phyloP scores from a whole-genome alignment of 2,113 vertebrate genomes.

The Nanorana parkeri region DNA sequence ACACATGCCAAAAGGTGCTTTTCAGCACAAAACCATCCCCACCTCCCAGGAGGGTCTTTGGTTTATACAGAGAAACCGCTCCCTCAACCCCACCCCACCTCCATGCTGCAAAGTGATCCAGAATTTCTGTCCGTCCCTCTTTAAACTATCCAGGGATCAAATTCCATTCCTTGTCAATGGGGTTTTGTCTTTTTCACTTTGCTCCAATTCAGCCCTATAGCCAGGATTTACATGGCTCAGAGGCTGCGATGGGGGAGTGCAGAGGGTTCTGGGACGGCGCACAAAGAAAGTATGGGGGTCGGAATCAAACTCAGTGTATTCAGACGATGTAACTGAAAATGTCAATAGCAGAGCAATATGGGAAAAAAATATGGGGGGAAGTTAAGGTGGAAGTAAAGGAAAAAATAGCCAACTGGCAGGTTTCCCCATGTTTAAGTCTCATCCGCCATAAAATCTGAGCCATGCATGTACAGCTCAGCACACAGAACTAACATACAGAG shows the following conservation, averaged over 20 bases:
- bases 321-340: too few relatives aligned
- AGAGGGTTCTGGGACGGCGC: background rate
- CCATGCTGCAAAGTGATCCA: constrained; percentile 10
- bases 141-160: constrained; percentile 51
- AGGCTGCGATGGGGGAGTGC: constrained; percentile 20
- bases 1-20: background rate
- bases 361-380: too few relatives aligned
- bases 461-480: too few relatives aligned
- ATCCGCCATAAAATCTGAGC: too few relatives aligned
- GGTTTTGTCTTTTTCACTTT: constrained; percentile 50
- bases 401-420: too few relatives aligned
- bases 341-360: too few relatives aligned
- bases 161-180: constrained; percentile 53
- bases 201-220: constrained; percentile 16
- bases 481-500: too few relatives aligned
- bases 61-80: background rate
- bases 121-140: constrained; percentile 35
- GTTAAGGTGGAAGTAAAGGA: too few relatives aligned
- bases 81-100: background rate
- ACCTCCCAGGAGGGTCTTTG: background rate
- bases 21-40: background rate
- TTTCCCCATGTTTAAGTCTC: too few relatives aligned
- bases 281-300: background rate
- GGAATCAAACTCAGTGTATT: background rate
- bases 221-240: constrained; percentile 31